Percentiles rank a stretch among this genome's conserved stretches.
Evolutionary conservation across 2,888 invertebrate genomes (phyloP).

Genomic region (Caenorhabditis plicata): DNA sequence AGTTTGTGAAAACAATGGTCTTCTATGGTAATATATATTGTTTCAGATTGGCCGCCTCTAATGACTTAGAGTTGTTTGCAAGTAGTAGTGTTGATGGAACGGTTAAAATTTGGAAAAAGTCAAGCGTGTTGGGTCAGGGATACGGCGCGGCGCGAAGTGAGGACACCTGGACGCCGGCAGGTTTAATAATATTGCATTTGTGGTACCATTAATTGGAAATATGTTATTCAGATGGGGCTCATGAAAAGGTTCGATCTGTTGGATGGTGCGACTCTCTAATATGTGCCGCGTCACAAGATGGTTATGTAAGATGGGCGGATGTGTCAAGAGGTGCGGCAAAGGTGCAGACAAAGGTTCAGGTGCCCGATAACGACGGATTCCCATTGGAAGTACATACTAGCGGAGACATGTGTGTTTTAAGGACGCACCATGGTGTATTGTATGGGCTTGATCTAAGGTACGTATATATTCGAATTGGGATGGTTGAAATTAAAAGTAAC

Average conservation of each 20-base stretch:
- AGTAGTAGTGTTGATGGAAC: constrained; percentile 47
- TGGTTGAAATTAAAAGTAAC: too few relatives aligned
- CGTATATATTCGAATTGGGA: too few relatives aligned
- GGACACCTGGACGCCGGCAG: constrained; percentile 17
- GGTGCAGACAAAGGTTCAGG: constrained; percentile 15
- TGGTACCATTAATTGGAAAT: too few relatives aligned
- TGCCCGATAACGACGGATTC: constrained; percentile 35
- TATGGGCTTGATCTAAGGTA: constrained; percentile 55
- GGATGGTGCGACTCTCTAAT: constrained; percentile 23
- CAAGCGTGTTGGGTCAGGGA: constrained; percentile 33
- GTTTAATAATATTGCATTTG: background rate
- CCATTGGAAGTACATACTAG: constrained; percentile 40
- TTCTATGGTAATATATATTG: background rate
- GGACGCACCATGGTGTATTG: constrained; percentile 56
- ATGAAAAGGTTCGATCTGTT: constrained; percentile 10
- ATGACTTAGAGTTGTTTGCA: constrained; percentile 43
- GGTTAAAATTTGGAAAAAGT: constrained; percentile 40
- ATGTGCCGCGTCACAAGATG: constrained; percentile 17
- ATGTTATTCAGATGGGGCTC: background rate
- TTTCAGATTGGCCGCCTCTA: constrained; percentile 43
- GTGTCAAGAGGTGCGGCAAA: constrained; percentile 8
- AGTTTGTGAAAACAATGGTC: constrained; percentile 21
- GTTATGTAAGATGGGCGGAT: constrained; percentile 24
- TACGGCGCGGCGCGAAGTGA: constrained; percentile 33
- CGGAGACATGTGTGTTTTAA: constrained; percentile 35